A percentile compares a stretch with the other conserved stretches of the same genome.
Conservation (phyloP, 2,888 invertebrate genomes). For the Ypsolopha scabrella region DNA sequence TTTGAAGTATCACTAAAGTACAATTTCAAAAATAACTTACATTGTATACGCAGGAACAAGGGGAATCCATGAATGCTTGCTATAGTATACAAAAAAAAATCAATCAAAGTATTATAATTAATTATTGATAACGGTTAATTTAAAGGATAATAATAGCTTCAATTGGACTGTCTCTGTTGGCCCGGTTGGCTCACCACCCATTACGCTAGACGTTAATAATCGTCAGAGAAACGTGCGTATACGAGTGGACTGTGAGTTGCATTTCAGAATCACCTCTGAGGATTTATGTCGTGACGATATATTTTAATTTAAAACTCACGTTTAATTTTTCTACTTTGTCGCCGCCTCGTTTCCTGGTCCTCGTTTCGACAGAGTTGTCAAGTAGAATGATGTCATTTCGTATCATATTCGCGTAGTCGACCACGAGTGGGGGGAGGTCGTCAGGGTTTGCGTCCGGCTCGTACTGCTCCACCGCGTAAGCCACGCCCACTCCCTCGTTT, state of each 20-base stretch:
- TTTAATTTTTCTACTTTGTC: conserved; percentile 37
- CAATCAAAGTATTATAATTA: not conserved
- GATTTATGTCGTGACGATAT: not conserved
- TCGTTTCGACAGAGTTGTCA: conserved; percentile 54
- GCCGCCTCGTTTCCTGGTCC: conserved; percentile 47
- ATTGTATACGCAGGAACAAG: conserved; percentile 29
- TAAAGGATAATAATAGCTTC: no score
- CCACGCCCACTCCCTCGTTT: conserved; percentile 23
- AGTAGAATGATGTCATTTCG: conserved; percentile 48
- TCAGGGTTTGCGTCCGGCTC: conserved; percentile 30
- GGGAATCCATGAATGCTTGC: conserved; percentile 30
- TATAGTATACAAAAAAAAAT: conserved; percentile 11
- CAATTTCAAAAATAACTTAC: conserved; percentile 23
- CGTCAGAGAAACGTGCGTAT: no score
- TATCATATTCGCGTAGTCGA: conserved; percentile 56
- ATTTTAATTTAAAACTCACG: conserved; percentile 24
- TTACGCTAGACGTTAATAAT: no score
- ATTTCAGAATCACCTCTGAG: no score
- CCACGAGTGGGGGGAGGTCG: conserved; percentile 42
- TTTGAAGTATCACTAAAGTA: conserved; percentile 12
- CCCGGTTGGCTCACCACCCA: no score
- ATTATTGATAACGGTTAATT: no score
- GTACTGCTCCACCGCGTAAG: conserved; percentile 24
- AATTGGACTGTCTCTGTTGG: no score
- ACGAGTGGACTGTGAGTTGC: no score